A percentile compares a stretch with the other conserved stretches of the same genome.
These are phyloP conservation scores for Physella acuta DNA, from an alignment of 1,140 invertebrate genomes.

Conservation along the genomic window DNA sequence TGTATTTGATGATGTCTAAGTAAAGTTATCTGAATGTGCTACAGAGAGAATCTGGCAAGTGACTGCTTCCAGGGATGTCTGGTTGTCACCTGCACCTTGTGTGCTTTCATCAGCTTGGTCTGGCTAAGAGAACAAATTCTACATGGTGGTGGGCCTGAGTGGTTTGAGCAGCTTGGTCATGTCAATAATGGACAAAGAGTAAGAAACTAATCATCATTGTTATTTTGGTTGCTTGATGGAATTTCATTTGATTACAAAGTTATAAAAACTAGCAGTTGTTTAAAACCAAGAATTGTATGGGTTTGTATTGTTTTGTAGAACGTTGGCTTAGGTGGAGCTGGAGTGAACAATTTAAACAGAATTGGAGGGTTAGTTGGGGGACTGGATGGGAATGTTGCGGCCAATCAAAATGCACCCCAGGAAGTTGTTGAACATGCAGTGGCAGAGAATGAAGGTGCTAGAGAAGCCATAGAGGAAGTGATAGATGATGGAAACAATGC, in stretches of 20 bases:
- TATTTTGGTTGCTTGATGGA: background rate
- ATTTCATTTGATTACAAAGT: background rate
- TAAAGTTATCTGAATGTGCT: no score
- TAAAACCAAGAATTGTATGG: background rate
- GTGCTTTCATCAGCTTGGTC: conserved; percentile 91
- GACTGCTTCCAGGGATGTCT: conserved; percentile 96
- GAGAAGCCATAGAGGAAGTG: conserved; percentile 42
- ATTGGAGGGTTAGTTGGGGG: conserved; percentile 61
- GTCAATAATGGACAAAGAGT: conserved; percentile 33
- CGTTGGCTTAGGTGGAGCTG: no score
- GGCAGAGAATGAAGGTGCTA: conserved; percentile 41
- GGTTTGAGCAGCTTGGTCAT: conserved; percentile 68
- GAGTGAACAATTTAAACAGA: conserved; percentile 41
- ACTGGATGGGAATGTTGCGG: conserved; percentile 27
- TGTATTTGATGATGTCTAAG: no score
- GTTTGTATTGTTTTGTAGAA: no score
- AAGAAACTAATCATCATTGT: no score
- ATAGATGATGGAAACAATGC: conserved; percentile 51
- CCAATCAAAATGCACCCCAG: conserved; percentile 41
- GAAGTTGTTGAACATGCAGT: conserved; percentile 32
- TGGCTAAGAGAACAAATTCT: conserved; percentile 98
- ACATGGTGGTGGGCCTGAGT: conserved; percentile 93
- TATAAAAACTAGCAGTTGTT: background rate
- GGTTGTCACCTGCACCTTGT: conserved; percentile 93
- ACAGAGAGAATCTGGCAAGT: conserved; percentile 83